A percentile compares a stretch with the other conserved stretches of the same genome.
phyloP scores from a whole-genome alignment of 2,113 vertebrate species.

The Cercopithecus mona region DNA sequence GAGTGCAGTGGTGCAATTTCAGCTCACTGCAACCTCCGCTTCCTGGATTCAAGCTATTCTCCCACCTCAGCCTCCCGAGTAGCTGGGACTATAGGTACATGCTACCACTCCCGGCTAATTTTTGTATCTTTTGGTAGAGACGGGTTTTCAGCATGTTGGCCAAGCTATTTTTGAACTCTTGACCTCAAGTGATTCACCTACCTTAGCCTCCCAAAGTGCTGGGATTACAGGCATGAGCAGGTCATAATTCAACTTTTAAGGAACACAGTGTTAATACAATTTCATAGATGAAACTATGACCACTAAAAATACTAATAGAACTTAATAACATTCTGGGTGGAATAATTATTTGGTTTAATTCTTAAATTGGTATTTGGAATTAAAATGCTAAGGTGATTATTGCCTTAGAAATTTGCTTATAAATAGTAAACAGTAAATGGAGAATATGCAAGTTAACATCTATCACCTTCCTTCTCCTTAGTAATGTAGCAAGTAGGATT shows the following conservation, averaged over 20 bases:
- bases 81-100: not conserved
- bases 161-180: not conserved
- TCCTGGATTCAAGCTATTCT: not conserved
- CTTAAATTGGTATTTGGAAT: conserved; percentile 32
- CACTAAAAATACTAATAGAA: not conserved
- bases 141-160: not conserved
- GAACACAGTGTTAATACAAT: not conserved
- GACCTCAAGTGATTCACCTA: not conserved
- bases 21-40: not conserved
- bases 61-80: not conserved
- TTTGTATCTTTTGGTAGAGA: not conserved
- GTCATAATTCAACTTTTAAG: conserved; percentile 18
- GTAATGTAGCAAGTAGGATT: conserved; percentile 23
- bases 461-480: not conserved
- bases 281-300: not conserved
- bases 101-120: not conserved
- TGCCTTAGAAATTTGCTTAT: conserved; percentile 5
- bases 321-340: not conserved
- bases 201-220: not conserved
- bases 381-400: conserved; percentile 42
- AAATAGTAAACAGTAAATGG: conserved; percentile 35
- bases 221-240: not conserved
- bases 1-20: not conserved
- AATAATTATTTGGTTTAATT: conserved; percentile 34
- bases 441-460: not conserved